phyloP scores from a whole-genome alignment of 2,113 vertebrate genomes.

The Saccopteryx bilineata region DNA sequence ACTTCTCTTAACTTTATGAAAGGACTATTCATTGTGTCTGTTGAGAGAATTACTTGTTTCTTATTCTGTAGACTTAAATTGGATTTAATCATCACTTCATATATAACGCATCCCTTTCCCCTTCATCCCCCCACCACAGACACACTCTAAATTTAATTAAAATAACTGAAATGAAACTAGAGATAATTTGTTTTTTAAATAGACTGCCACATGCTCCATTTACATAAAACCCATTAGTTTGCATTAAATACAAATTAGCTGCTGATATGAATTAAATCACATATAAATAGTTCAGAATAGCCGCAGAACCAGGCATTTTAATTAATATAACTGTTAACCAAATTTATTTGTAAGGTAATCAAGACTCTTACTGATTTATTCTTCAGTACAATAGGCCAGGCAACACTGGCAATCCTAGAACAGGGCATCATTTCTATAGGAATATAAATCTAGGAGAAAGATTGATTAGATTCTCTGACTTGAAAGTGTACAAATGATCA shows the following conservation, averaged over 20 bases:
- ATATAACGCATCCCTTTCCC: conserved; percentile 87
- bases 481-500: conserved; percentile 27
- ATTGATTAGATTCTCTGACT: conserved; percentile 47
- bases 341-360: conserved; percentile 90
- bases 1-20: conserved; percentile 82
- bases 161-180: conserved; percentile 92
- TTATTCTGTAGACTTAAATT: conserved; percentile 87
- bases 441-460: conserved; percentile 47
- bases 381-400: conserved; percentile 80
- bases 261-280: conserved; percentile 91
- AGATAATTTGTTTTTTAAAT: conserved; percentile 93
- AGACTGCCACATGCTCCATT: conserved; percentile 92
- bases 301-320: conserved; percentile 87
- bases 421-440: conserved; percentile 48
- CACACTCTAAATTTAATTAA: conserved; percentile 91
- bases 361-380: conserved; percentile 85
- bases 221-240: conserved; percentile 93
- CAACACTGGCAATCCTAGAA: conserved; percentile 56
- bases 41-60: conserved; percentile 85
- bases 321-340: conserved; percentile 89
- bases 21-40: conserved; percentile 73
- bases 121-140: conserved; percentile 81
- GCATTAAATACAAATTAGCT: conserved; percentile 93
- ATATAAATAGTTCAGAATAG: conserved; percentile 90
- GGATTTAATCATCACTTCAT: conserved; percentile 88